phyloP scores from a whole-genome alignment of 2,888 invertebrate species.

The Eupithecia subumbrata region DNA sequence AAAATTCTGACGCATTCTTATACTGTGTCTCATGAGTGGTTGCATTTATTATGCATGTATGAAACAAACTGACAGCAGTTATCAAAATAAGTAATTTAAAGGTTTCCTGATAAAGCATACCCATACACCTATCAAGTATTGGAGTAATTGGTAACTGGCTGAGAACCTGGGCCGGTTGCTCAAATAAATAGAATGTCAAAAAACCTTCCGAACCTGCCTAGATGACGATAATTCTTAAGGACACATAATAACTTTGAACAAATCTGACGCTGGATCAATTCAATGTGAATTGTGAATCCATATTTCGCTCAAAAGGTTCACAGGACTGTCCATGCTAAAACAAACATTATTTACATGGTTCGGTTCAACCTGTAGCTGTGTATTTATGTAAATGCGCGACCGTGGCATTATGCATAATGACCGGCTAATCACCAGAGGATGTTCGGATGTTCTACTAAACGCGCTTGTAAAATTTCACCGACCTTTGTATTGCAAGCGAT shows the following conservation, averaged over 20 bases:
- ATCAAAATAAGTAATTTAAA: too few species aligned
- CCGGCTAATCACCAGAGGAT: constrained; percentile 51
- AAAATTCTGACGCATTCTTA: not conserved
- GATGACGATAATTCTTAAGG: not conserved
- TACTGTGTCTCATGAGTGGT: not conserved
- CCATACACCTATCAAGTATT: too few species aligned
- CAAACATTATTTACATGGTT: constrained; percentile 11
- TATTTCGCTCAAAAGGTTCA: not conserved
- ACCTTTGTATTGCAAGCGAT: constrained; percentile 14
- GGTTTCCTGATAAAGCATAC: too few species aligned
- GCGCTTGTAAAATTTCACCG: constrained; percentile 16
- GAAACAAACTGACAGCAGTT: too few species aligned
- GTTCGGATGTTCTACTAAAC: constrained; percentile 37
- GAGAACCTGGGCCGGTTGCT: too few species aligned
- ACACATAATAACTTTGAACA: not conserved
- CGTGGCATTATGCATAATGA: constrained; percentile 54
- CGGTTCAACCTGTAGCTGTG: constrained; percentile 39
- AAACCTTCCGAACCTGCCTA: not conserved
- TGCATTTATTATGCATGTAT: too few species aligned
- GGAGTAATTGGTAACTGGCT: too few species aligned
- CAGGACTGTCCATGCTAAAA: not conserved
- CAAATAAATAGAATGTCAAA: not conserved
- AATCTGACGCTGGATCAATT: not conserved
- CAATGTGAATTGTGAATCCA: not conserved
- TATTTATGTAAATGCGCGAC: constrained; percentile 50